phyloP scores from a whole-genome alignment of 2,797 vertebrate genomes.

The Lacerta agilis region DNA sequence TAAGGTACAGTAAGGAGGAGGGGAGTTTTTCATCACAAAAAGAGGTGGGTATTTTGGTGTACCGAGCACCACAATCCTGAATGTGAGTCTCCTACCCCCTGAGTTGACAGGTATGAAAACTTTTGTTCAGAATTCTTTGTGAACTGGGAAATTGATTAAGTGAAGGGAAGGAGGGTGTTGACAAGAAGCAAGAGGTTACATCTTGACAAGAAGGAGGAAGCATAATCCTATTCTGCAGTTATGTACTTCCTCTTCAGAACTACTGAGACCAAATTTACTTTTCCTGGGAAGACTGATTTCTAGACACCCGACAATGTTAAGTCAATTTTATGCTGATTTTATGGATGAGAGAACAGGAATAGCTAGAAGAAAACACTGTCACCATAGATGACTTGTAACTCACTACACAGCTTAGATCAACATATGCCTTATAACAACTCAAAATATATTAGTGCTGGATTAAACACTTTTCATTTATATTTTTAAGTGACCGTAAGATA shows the following conservation, averaged over 20 bases:
- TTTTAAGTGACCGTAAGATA: background rate
- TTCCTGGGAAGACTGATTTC: constrained; percentile 71
- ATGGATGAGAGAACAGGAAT: constrained; percentile 83
- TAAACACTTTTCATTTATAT: constrained; percentile 11
- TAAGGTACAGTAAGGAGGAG: background rate
- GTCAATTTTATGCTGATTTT: constrained; percentile 88
- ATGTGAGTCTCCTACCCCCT: background rate
- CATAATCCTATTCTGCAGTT: constrained; percentile 82
- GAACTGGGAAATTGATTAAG: background rate
- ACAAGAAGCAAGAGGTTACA: background rate
- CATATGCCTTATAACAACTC: background rate
- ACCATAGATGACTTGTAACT: background rate
- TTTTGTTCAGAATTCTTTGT: background rate
- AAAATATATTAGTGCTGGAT: background rate
- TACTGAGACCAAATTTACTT: constrained; percentile 73
- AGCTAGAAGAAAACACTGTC: constrained; percentile 22
- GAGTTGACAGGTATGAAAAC: background rate
- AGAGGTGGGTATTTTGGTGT: background rate
- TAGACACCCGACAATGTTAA: constrained; percentile 73
- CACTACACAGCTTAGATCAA: background rate
- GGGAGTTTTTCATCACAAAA: background rate
- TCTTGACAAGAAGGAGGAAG: constrained; percentile 69
- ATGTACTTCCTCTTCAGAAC: constrained; percentile 78
- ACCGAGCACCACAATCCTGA: background rate
- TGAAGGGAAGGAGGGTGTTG: background rate